phyloP scores from a whole-genome alignment of 2,797 vertebrate species.

The Morus bassanus region DNA sequence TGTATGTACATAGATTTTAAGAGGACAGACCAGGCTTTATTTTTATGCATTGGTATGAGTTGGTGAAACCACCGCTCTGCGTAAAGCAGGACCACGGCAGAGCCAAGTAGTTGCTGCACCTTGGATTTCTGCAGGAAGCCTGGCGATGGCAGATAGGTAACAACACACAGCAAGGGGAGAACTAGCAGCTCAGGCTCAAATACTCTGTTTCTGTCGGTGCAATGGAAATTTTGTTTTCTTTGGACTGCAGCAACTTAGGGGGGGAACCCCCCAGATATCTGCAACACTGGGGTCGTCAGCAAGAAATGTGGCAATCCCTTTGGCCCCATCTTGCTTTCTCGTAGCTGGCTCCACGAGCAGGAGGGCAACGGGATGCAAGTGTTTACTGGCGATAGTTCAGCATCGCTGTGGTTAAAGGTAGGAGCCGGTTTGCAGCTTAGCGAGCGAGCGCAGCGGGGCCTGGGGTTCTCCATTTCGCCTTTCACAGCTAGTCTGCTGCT shows the following conservation, averaged over 20 bases:
- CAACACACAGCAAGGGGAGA: accelerated
- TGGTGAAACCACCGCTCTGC: not conserved
- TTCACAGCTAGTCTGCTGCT: not conserved
- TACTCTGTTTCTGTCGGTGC: not conserved
- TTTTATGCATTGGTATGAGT: not conserved
- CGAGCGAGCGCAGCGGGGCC: not conserved
- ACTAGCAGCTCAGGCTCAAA: not conserved
- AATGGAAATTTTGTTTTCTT: not conserved
- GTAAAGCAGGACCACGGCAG: not conserved
- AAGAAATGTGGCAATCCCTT: not conserved
- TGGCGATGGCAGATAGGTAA: not conserved
- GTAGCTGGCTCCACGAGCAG: not conserved
- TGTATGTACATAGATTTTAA: not conserved
- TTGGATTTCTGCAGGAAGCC: not conserved
- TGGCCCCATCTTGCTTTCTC: not conserved
- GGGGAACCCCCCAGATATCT: too few species aligned
- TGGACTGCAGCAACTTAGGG: not conserved
- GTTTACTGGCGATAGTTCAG: accelerated
- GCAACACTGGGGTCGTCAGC: not conserved
- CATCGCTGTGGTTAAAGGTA: not conserved
- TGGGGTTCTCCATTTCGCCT: not conserved
- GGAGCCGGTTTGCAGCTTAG: not conserved
- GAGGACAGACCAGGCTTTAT: not conserved
- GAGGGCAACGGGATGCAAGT: not conserved
- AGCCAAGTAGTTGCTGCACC: not conserved